Evolutionary conservation across 2,113 vertebrate species (phyloP), one percentile per base, ranked within the genome.

Genomic region (Tinamus guttatus): DNA sequence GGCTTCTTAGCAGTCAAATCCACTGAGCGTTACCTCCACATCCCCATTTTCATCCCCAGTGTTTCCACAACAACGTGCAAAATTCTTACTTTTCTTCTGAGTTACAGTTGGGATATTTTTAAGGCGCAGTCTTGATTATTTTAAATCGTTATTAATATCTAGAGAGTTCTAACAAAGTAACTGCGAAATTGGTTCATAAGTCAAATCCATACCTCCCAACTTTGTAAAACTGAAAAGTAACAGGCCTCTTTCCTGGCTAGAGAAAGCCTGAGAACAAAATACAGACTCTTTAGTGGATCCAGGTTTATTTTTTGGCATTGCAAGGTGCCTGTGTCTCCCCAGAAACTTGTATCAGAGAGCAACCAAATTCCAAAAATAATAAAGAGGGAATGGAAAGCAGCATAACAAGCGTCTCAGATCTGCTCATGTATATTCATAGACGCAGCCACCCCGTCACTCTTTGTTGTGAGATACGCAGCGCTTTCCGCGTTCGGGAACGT

Each of bases 121-220:
- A 74, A 65, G 40, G 81, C 84, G 54, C n/a, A 69, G 76, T 89
- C 92, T 78, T 64, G 73, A 71, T 90, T 85, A 32, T 63, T 94
- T 91, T 73, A 79, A 78, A 36, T 74, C 94, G 92, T 92, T 27
- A 92, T 87, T 86, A 89, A 86, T 34, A 88, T 4, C 25, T n/a
- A 60, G 11, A n/a, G 89, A 93, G 76, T 34, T 79, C 84, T 54
- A 36, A 84, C 56, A 91, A 81, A 89, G 49, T 15, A 93, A 94
- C 85, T 45, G 51, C 69, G 64, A n/a, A 82, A 70, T 2, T 62
- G 82, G 93, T 54, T 84, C 54, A 0, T 73, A 91, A 93, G 65
- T 62, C 87, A 87, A 73, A 20, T 0, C 65, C 85, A 28, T 18
- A 19, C 60, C 89, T 95, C 91, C 94, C 25, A 32, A 14, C 78